These are phyloP conservation scores for Rhodeus uyekii DNA, from an alignment of 2,797 vertebrate genomes.

Conservation along the genomic window DNA sequence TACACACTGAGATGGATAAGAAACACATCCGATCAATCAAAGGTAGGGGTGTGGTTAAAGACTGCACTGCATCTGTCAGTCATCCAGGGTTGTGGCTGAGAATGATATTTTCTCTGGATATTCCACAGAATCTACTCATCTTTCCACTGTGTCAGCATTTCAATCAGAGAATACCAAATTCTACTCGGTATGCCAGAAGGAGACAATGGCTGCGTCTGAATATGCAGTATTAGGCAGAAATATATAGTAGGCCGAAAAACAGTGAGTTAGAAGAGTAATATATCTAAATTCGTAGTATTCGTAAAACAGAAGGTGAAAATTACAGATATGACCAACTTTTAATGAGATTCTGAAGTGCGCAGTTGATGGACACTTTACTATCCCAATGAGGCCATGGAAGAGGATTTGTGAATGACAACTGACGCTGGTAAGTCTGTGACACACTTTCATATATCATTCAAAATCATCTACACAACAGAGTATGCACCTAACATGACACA, in stretches of 20 bases:
- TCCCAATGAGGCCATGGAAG: not conserved
- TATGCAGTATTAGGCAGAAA: not conserved
- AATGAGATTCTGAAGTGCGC: too few species aligned
- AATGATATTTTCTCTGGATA: not conserved
- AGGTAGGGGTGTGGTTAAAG: conserved; percentile 53
- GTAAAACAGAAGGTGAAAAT: not conserved
- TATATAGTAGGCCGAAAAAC: not conserved
- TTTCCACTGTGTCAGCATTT: not conserved
- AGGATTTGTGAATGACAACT: not conserved
- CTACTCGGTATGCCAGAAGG: not conserved
- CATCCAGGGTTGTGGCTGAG: not conserved
- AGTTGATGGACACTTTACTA: too few species aligned
- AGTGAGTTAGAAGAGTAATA: not conserved
- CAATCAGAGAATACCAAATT: not conserved
- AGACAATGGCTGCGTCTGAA: not conserved
- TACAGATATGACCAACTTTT: not conserved
- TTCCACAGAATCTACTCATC: not conserved
- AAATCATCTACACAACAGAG: too few species aligned
- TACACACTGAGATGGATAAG: conserved; percentile 61
- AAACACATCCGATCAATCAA: conserved; percentile 66
- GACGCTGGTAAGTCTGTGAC: too few species aligned
- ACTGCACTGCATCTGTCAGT: not conserved
- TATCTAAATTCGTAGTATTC: not conserved
- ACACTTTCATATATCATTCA: too few species aligned
- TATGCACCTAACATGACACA: too few species aligned